Conservation (phyloP, 2,113 vertebrate genomes). For the Perca flavescens region DNA sequence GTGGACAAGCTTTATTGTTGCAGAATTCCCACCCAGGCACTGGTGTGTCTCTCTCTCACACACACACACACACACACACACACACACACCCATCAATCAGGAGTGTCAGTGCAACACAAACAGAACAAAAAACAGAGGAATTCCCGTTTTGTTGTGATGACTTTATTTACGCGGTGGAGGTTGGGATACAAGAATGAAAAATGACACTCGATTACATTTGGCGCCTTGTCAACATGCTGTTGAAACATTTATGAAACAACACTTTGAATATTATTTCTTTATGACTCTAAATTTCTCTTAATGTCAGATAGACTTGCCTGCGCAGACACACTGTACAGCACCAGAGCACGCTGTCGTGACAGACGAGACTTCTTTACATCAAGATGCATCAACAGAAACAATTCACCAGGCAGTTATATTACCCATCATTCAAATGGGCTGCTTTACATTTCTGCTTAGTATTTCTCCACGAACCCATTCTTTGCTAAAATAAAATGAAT, state of each 20-base stretch:
- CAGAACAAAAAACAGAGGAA: constrained; percentile 67
- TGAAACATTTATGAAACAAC: constrained; percentile 71
- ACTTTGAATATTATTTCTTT: constrained; percentile 53
- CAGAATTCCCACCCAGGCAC: constrained; percentile 74
- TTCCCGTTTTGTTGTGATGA: constrained; percentile 61
- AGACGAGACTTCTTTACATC: constrained; percentile 34
- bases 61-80: constrained; percentile 21
- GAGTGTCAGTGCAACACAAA: constrained; percentile 65
- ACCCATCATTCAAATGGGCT: constrained; percentile 49
- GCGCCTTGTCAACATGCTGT: constrained; percentile 38
- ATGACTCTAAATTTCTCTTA: constrained; percentile 48
- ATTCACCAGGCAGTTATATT: constrained; percentile 52
- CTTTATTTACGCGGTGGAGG: constrained; percentile 76
- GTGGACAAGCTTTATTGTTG: constrained; percentile 73
- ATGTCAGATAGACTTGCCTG: constrained; percentile 3
- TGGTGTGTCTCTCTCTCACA: not conserved
- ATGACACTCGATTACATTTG: constrained; percentile 42
- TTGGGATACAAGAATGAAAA: constrained; percentile 52
- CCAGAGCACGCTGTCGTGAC: not conserved
- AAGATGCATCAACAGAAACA: constrained; percentile 59
- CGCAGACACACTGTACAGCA: not conserved
- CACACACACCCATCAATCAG: constrained; percentile 70
- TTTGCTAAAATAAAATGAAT: constrained; percentile 24
- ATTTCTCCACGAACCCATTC: constrained; percentile 19
- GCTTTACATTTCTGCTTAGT: not conserved